Evolutionary conservation across 2,797 vertebrate species (phyloP).

Genomic region (Decapterus maruadsi): DNA sequence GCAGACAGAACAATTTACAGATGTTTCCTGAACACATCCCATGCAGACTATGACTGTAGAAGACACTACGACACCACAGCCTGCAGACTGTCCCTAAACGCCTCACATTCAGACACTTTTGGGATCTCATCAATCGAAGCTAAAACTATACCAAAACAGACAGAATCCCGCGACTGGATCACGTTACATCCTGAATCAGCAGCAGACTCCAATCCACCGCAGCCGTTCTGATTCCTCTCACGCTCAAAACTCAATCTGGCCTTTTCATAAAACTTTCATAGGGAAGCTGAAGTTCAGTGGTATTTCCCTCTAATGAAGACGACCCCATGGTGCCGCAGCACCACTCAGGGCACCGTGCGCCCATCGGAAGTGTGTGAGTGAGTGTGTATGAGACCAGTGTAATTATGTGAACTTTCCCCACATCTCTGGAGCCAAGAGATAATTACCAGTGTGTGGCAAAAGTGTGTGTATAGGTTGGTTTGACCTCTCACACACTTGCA

Average conservation of each 20-base stretch:
- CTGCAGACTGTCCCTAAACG: too few relatives aligned
- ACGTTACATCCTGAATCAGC: not conserved
- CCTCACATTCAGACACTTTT: too few relatives aligned
- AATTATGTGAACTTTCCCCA: slow-evolving; percentile 46
- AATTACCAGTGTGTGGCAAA: slow-evolving; percentile 34
- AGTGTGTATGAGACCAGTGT: slow-evolving; percentile 29
- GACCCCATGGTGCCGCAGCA: not conserved
- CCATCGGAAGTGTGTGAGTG: slow-evolving; percentile 5
- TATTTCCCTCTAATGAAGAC: slow-evolving; percentile 37
- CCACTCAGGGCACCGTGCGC: slow-evolving; percentile 21
- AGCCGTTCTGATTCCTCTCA: slow-evolving; percentile 1
- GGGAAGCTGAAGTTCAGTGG: slow-evolving; percentile 32
- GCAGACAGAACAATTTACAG: too few relatives aligned
- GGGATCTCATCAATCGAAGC: too few relatives aligned
- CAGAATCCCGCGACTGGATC: not conserved
- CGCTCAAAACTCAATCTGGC: slow-evolving; percentile 13
- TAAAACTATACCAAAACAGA: not conserved
- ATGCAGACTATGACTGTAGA: too few relatives aligned
- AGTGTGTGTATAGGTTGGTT: not conserved
- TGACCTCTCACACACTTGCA: not conserved
- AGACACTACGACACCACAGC: too few relatives aligned
- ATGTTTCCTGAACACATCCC: too few relatives aligned
- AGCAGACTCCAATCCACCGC: not conserved
- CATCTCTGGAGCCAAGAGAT: slow-evolving; percentile 31
- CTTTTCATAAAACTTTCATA: slow-evolving; percentile 38